Conservation (phyloP, 2,797 vertebrate species). For the Novumbra hubbsi region DNA sequence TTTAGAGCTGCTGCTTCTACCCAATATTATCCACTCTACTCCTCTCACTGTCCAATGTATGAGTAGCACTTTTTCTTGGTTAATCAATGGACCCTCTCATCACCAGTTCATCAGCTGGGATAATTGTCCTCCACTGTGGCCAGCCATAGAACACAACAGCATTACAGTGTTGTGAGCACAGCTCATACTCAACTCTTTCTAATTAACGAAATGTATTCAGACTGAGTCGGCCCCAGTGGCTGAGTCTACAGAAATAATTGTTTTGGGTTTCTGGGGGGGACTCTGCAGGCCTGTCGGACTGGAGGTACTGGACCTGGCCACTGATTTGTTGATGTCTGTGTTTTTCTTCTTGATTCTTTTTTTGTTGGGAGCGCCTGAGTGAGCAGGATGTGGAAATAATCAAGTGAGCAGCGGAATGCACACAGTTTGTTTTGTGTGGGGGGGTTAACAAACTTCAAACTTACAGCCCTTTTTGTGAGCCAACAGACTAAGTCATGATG, state of each 20-base stretch:
- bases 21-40: neutral
- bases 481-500: neutral
- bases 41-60: neutral
- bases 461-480: neutral
- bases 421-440: conserved; percentile 61
- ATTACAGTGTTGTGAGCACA: conserved; percentile 16
- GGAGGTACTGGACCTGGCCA: conserved; percentile 2
- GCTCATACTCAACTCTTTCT: conserved; percentile 6
- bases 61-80: neutral
- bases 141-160: conserved; percentile 12
- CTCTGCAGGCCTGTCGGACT: conserved; percentile 1
- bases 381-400: conserved; percentile 73
- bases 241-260: conserved; percentile 19
- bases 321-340: conserved; percentile 60
- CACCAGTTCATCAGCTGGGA: neutral
- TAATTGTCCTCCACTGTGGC: conserved; percentile 6
- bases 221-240: conserved; percentile 11
- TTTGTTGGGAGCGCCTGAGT: conserved; percentile 55
- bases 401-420: conserved; percentile 65
- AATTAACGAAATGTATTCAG: neutral
- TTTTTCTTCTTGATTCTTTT: conserved; percentile 74
- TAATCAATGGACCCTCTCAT: conserved; percentile 4
- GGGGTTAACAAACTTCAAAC: neutral
- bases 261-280: conserved; percentile 18
- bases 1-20: neutral